These are phyloP conservation scores for Caprella mutica DNA, from an alignment of 2,888 invertebrate genomes.

Conservation along the genomic window DNA sequence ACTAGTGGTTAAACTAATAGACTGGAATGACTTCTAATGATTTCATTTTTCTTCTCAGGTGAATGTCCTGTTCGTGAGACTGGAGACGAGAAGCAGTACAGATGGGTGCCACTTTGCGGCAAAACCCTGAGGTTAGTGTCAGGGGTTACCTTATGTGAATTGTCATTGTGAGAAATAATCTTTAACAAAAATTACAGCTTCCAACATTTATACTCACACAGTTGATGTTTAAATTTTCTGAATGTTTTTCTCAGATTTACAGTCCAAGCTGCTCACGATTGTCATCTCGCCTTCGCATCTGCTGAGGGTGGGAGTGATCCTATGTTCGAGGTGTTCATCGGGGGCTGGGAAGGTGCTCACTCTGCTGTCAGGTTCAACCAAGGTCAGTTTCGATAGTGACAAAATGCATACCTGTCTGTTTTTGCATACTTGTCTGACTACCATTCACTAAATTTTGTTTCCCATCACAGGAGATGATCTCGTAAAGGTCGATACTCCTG, in stretches of 20 bases:
- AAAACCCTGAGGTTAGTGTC: constrained; percentile 20
- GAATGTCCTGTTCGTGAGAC: neutral
- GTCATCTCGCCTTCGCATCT: constrained; percentile 30
- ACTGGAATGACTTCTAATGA: too few relatives aligned
- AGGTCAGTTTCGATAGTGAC: neutral
- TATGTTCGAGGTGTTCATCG: constrained; percentile 34
- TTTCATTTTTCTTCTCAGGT: neutral
- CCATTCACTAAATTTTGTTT: neutral
- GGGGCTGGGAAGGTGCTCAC: constrained; percentile 32
- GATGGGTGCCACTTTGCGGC: constrained; percentile 20
- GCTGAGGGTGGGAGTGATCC: constrained; percentile 28
- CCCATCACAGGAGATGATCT: constrained; percentile 50
- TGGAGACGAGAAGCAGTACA: constrained; percentile 26
- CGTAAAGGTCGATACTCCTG: constrained; percentile 46
- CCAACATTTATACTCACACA: too few relatives aligned
- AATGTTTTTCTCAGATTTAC: constrained; percentile 21
- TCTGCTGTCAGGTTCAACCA: constrained; percentile 33
- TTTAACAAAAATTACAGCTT: too few relatives aligned
- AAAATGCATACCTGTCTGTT: neutral
- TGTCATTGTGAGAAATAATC: too few relatives aligned
- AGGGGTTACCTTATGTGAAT: too few relatives aligned
- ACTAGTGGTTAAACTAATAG: too few relatives aligned
- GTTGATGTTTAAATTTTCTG: too few relatives aligned
- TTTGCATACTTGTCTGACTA: neutral
- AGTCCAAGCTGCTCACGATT: constrained; percentile 29